Base-by-base conservation (phyloP, 2,797 vertebrate genomes). In the Nyctalus aviator region DNA sequence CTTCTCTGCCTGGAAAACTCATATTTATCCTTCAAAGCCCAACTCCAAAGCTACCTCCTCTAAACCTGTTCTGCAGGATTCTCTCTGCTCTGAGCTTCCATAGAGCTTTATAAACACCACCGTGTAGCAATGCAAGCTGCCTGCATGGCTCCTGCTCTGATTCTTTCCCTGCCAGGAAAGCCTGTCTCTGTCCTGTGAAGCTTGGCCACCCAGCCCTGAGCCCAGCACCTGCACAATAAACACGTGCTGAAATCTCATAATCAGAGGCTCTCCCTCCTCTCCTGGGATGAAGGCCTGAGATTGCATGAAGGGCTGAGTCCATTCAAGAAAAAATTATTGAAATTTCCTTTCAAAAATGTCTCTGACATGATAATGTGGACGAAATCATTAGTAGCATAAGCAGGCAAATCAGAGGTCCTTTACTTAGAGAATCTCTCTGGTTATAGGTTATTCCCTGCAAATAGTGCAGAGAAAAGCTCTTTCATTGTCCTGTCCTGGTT, bases 11-110 rank as follows among this genome's bases (percentile, higher is more conserved):
- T 69, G 10, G 11, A 6, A 66, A 75, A 90, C 41, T 84, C 90
- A 25, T 90, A 73, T 10, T 89, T 69, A 78, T 46, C 82, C 72
- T 87, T 84, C 57, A 90, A n/a, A 93, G 35, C 41, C 53, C 66
- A 79, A 59, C 50, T 81, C 15, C 57, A 66, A 57, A 35, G 2
- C 44, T 17, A 41, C 5, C 55, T 30, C 71, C 20, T 84, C 35
- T 50, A 41, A 81, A 23, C 32, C 14, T 72, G 7, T 23, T 30
- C 44, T 37, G 2, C n/a, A 73, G 25, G 59, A 53, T 10, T 62
- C 32, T 62, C 14, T 55, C 21, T 12, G 35, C 25, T n/a, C 72
- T 12, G 53, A 84, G 59, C 46, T 46, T 48, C 46, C 8, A 1
- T 3, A 11, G 50, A 15, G 35, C 57, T 41, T 59, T 32, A 64